phyloP scores from a whole-genome alignment of 1,140 invertebrate genomes.

The Philaenus spumarius region DNA sequence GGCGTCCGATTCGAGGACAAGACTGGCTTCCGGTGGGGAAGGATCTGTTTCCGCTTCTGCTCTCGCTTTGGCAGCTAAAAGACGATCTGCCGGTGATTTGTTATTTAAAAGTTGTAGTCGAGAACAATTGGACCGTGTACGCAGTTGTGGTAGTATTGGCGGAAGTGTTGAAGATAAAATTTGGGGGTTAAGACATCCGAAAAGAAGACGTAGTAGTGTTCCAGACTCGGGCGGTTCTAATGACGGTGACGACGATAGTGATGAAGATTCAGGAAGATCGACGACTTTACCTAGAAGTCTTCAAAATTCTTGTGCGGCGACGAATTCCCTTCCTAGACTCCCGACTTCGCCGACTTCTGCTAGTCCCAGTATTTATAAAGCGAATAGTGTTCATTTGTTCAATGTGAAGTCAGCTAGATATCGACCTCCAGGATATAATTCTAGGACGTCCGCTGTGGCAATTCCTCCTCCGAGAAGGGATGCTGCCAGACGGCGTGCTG shows the following conservation, averaged over 20 bases:
- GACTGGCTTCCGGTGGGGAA: conserved; percentile 56
- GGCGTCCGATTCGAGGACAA: conserved; percentile 66
- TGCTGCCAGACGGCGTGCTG: conserved; percentile 2
- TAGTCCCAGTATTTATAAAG: conserved; percentile 55
- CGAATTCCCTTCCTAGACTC: conserved; percentile 47
- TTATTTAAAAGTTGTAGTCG: conserved; percentile 67
- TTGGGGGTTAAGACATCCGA: conserved; percentile 44
- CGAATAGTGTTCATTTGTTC: conserved; percentile 57
- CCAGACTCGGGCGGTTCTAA: conserved; percentile 57
- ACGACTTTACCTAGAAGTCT: conserved; percentile 59
- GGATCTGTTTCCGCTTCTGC: conserved; percentile 50
- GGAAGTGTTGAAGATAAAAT: conserved; percentile 52
- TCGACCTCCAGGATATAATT: conserved; percentile 66
- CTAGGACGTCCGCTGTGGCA: conserved; percentile 50
- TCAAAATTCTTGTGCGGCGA: conserved; percentile 47
- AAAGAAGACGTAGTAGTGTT: conserved; percentile 53
- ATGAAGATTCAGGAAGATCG: conserved; percentile 42
- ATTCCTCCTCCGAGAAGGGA: conserved; percentile 32
- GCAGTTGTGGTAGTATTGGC: conserved; percentile 75
- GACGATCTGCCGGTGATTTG: conserved; percentile 69
- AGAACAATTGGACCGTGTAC: conserved; percentile 62
- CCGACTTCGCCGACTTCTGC: conserved; percentile 39
- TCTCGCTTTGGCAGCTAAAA: conserved; percentile 57
- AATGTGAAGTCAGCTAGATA: conserved; percentile 77
- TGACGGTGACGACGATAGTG: conserved; percentile 55